Evolutionary conservation across 2,888 invertebrate genomes (phyloP).

Genomic region (Drosophila fulvimacula): DNA sequence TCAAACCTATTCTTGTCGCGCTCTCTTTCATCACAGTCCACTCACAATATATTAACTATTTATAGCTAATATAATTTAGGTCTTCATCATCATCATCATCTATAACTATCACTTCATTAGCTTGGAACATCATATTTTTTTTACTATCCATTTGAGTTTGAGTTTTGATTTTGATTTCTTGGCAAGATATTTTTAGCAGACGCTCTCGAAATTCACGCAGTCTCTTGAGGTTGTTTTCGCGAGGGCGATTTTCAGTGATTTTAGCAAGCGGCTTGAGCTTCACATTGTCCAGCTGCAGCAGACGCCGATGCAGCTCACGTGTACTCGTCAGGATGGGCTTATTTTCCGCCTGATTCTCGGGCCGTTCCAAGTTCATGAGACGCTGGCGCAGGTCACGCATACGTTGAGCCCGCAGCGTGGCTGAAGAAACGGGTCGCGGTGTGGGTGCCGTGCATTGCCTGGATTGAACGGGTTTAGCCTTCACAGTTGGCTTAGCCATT

Average conservation of each 20-base stretch:
- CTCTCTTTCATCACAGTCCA: too few species aligned
- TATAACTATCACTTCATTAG: not conserved
- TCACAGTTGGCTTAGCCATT: too few species aligned
- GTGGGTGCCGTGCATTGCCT: too few species aligned
- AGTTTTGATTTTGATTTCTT: not conserved
- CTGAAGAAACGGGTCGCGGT: not conserved
- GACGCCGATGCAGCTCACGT: not conserved
- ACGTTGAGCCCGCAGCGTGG: slow-evolving; percentile 2
- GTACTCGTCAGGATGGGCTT: not conserved
- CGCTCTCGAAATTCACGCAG: slow-evolving; percentile 21
- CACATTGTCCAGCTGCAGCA: not conserved
- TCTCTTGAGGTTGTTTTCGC: not conserved
- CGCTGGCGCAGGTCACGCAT: slow-evolving; percentile 36
- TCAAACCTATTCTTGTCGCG: too few species aligned
- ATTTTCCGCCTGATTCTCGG: not conserved
- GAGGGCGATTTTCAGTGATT: too few species aligned
- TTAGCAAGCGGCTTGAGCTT: not conserved
- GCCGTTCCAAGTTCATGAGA: slow-evolving; percentile 25
- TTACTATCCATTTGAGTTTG: not conserved
- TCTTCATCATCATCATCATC: not conserved
- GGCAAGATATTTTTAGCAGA: not conserved
- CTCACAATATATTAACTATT: too few species aligned
- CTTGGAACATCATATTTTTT: not conserved
- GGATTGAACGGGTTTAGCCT: too few species aligned
- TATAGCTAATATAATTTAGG: too few species aligned